A percentile compares a stretch with the other conserved stretches of the same genome.
Evolutionary conservation across 1,140 invertebrate species (phyloP).

Genomic region (Scaptomyza hsui): DNA sequence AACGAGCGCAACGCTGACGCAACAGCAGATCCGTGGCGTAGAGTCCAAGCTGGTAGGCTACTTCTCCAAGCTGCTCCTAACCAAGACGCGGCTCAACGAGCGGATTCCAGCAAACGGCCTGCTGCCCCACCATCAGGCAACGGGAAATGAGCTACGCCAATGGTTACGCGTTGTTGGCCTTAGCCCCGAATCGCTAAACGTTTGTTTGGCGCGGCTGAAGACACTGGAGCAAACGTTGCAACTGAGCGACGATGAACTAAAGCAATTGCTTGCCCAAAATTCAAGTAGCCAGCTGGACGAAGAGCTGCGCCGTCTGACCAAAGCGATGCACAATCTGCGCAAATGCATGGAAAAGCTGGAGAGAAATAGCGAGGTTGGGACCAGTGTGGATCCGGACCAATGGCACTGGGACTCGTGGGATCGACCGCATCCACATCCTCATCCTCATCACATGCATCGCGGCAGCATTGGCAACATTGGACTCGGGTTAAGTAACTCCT

Average conservation of each 20-base stretch:
- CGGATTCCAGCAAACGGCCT: conserved; percentile 85
- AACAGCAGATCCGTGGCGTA: conserved; percentile 96
- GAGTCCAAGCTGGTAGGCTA: conserved; percentile 97
- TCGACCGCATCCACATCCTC: conserved; percentile 84
- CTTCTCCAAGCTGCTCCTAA: conserved; percentile 95
- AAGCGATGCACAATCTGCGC: conserved; percentile 93
- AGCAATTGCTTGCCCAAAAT: conserved; percentile 88
- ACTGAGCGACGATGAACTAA: conserved; percentile 92
- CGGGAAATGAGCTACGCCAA: conserved; percentile 89
- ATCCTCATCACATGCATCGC: conserved; percentile 72
- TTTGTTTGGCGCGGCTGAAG: conserved; percentile 86
- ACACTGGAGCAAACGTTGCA: conserved; percentile 92
- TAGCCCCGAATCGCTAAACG: conserved; percentile 83
- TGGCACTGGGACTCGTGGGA: conserved; percentile 98
- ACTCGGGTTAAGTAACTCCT: conserved; percentile 49
- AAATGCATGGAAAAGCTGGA: conserved; percentile 75
- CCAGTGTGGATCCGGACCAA: conserved; percentile 84
- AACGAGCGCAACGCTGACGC: conserved; percentile 95
- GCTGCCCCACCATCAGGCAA: conserved; percentile 84
- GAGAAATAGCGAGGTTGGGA: conserved; percentile 35
- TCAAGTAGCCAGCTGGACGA: conserved; percentile 90
- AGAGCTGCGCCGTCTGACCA: conserved; percentile 90
- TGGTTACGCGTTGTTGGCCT: conserved; percentile 94
- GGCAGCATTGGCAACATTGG: conserved; percentile 75
- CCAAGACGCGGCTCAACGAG: conserved; percentile 90